phyloP scores from a whole-genome alignment of 2,888 invertebrate genomes.

The Parascotia fuliginaria region DNA sequence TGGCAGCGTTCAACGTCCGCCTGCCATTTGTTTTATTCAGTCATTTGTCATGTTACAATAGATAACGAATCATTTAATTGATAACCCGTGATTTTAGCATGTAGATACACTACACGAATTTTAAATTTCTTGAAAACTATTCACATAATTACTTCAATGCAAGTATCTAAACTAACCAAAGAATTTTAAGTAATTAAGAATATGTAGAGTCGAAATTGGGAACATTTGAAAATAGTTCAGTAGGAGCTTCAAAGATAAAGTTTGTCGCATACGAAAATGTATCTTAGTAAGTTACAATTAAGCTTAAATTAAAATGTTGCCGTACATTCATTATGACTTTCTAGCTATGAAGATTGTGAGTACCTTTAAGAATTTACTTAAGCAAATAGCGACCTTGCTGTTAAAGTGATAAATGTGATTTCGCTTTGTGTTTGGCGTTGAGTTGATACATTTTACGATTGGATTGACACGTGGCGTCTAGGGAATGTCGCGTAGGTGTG shows the following conservation, averaged over 20 bases:
- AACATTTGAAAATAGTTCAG: constrained; percentile 61
- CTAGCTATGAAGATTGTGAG: constrained; percentile 18
- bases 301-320: constrained; percentile 45
- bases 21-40: constrained; percentile 66
- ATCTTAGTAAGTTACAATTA: constrained; percentile 43
- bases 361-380: constrained; percentile 45
- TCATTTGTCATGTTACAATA: constrained; percentile 60
- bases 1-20: constrained; percentile 73
- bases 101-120: not conserved
- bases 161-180: constrained; percentile 46
- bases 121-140: too few relatives aligned
- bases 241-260: constrained; percentile 39
- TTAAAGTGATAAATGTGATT: constrained; percentile 63
- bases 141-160: constrained; percentile 8
- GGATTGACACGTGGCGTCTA: constrained; percentile 74
- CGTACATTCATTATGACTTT: constrained; percentile 27
- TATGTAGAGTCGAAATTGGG: constrained; percentile 45
- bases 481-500: constrained; percentile 64
- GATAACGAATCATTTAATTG: constrained; percentile 45
- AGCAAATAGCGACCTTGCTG: constrained; percentile 68
- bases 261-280: constrained; percentile 37
- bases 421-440: constrained; percentile 58
- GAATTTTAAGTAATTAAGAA: constrained; percentile 32
- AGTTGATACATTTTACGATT: constrained; percentile 66
- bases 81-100: constrained; percentile 12